Base-by-base conservation (phyloP, 2,888 invertebrate genomes). In the Drosophila lacicola region DNA sequence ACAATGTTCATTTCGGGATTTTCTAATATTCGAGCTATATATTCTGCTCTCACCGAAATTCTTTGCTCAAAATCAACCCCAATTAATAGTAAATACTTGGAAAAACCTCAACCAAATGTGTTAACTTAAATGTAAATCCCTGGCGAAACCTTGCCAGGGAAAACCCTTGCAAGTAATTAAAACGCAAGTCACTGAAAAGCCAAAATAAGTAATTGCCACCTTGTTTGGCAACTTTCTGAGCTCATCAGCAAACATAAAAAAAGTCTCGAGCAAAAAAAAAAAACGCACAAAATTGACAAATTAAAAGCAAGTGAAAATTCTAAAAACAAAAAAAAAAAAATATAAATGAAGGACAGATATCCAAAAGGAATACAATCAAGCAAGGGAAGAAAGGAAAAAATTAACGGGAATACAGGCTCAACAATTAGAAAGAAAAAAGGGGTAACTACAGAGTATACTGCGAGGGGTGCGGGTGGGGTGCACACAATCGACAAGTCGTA, bases 121-220 rank as follows among this genome's bases (percentile, higher is more conserved):
- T 42, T 21, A 63, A 58, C 36, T 57, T 58, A 1, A 42, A 57
- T 69, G 45, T 17, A 46, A 74, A 69, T 74, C 75, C 50, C 54
- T 9, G 39, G 44, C 49, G 42, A 58, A 37, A 45, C n/a, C 47
- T 21, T 47, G 34, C n/a, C 45, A 19, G 25, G 45, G 34, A 41
- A 36, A 44, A 25, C 39, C 19, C 49, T 60, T 13, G 29, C 64
- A 67, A 76, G 69, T 72, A 83, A 89, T 88, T 87, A 85, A 78
- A 76, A 81, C 63, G 49, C 72, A 68, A 81, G 66, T 72, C 70
- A 63, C 68, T 49, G 51, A 53, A 67, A 69, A 62, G 67, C 68
- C 82, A 67, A 87, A 87, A 78, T 85, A 88, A 85, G 85, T 88
- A 86, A 86, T 89, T 86, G 83, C 83, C 88, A 89, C 86, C 88